Evolutionary conservation across 2,113 vertebrate species (phyloP).

Genomic region (Pseudorasbora parva): DNA sequence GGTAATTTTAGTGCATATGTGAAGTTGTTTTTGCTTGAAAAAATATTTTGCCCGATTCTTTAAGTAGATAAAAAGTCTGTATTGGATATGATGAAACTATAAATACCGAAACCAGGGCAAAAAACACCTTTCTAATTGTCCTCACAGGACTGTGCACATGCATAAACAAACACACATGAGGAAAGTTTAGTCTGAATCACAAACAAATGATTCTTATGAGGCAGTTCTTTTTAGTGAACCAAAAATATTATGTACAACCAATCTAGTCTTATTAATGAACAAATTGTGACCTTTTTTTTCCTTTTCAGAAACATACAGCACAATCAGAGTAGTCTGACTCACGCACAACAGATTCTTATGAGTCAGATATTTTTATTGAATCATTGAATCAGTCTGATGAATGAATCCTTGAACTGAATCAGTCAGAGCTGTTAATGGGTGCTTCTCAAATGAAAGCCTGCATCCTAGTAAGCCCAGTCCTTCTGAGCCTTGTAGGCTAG

Average conservation of each 20-base stretch:
- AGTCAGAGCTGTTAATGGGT: neutral
- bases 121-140: neutral
- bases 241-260: neutral
- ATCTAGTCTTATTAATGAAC: neutral
- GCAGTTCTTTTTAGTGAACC: neutral
- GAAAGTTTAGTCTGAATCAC: neutral
- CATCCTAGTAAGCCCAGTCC: neutral
- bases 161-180: neutral
- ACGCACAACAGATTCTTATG: neutral
- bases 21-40: neutral
- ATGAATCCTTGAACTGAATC: neutral
- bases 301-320: neutral
- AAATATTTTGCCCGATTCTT: neutral
- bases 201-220: neutral
- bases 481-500: no score
- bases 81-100: neutral
- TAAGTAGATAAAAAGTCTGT: neutral
- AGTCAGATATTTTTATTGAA: neutral
- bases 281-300: neutral
- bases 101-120: neutral
- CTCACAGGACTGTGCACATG: fast-evolving
- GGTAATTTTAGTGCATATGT: neutral
- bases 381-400: neutral
- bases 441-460: neutral
- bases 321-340: neutral